These are phyloP conservation scores for Centropus bengalensis DNA, from an alignment of 2,113 vertebrate species.

Conservation along the genomic window DNA sequence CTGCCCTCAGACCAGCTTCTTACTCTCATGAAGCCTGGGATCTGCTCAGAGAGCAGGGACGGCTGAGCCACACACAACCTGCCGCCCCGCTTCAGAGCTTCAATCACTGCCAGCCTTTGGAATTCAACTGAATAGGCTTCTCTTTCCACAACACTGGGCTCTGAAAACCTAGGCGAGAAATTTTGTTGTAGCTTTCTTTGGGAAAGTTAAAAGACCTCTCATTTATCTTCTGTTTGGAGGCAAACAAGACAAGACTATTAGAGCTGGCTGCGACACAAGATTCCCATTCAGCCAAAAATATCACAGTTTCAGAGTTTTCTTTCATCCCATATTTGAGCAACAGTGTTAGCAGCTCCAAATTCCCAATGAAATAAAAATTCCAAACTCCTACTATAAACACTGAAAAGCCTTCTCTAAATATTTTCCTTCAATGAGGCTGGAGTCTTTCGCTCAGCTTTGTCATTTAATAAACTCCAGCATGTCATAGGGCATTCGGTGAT, in stretches of 20 bases:
- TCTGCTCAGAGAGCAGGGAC: neutral
- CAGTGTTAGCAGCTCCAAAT: constrained; percentile 48
- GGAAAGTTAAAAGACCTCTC: constrained; percentile 30
- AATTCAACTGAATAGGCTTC: neutral
- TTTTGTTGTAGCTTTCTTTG: neutral
- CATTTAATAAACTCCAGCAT: neutral
- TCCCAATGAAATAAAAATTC: constrained; percentile 66
- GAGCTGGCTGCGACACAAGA: constrained; percentile 47
- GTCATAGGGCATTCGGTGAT: accelerated
- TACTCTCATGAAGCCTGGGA: neutral
- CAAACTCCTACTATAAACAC: constrained; percentile 52
- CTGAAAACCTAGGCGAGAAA: neutral
- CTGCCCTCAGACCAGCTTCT: neutral
- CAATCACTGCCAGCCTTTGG: neutral
- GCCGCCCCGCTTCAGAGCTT: neutral
- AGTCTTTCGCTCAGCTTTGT: neutral
- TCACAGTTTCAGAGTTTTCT: constrained; percentile 31
- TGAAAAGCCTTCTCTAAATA: constrained; percentile 61
- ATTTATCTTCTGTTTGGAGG: constrained; percentile 49
- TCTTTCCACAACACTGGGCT: neutral
- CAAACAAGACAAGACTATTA: constrained; percentile 50
- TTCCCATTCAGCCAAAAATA: constrained; percentile 50
- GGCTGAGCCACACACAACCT: neutral
- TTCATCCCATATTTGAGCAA: constrained; percentile 62
- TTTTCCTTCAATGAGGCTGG: constrained; percentile 44